A percentile compares a stretch with the other conserved stretches of the same genome.
Conservation (phyloP, 1,140 invertebrate genomes). For the Telenomus remus region DNA sequence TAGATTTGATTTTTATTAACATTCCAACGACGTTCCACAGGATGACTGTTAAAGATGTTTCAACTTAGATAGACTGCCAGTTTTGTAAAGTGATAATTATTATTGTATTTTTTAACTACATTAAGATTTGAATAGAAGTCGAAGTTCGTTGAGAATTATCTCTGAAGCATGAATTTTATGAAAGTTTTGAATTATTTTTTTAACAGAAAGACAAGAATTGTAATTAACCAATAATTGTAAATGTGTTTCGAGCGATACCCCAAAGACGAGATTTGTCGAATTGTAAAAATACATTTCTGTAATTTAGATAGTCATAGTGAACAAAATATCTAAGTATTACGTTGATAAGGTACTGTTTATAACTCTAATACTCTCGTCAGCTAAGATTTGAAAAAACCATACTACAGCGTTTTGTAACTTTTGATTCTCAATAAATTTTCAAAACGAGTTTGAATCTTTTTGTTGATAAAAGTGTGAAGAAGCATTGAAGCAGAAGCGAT, state of each 20-base stretch:
- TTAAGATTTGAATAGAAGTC: too few species aligned
- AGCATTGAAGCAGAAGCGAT: too few species aligned
- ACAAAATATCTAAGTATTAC: conserved; percentile 67
- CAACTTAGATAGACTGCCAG: conserved; percentile 7
- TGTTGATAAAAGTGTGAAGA: too few species aligned
- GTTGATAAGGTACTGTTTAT: conserved; percentile 48
- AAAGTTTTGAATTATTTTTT: neutral
- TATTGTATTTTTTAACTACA: neutral
- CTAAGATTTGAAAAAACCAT: conserved; percentile 15
- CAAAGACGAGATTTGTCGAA: neutral
- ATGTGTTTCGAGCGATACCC: conserved; percentile 7
- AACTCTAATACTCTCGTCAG: conserved; percentile 36
- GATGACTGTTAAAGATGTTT: conserved; percentile 8
- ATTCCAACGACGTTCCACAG: conserved; percentile 5
- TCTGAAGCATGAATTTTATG: neutral
- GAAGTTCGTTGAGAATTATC: too few species aligned
- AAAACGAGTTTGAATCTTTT: too few species aligned
- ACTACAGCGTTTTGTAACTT: conserved; percentile 30
- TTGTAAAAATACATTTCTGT: too few species aligned
- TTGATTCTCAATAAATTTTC: conserved; percentile 16
- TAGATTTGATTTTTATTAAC: conserved; percentile 2
- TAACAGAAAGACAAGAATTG: neutral
- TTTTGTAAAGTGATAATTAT: neutral
- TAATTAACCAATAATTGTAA: conserved; percentile 7
- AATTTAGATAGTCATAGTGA: conserved; percentile 25